phyloP scores from a whole-genome alignment of 2,888 invertebrate species.

The Leptopilina drosophilae region DNA sequence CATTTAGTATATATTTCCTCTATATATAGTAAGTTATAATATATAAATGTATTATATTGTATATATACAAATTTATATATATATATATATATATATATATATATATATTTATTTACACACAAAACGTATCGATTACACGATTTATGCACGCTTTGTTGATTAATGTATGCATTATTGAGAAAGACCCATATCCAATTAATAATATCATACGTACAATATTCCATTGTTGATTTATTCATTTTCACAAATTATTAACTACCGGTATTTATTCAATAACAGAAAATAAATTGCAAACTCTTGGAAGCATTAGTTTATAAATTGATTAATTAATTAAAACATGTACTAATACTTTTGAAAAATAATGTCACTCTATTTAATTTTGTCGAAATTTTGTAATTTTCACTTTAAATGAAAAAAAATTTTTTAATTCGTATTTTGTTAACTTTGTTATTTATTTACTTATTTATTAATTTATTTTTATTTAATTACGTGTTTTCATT shows the following conservation, averaged over 20 bases:
- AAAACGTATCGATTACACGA: slow-evolving; percentile 2
- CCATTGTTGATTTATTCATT: slow-evolving; percentile 36
- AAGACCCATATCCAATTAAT: slow-evolving; percentile 34
- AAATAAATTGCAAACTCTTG: slow-evolving; percentile 25
- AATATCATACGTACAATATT: slow-evolving; percentile 15
- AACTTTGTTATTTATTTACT: not conserved
- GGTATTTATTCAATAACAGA: slow-evolving; percentile 20
- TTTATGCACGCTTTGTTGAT: slow-evolving; percentile 38
- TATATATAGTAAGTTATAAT: no score
- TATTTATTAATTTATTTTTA: no score
- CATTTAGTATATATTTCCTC: no score
- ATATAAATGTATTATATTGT: no score
- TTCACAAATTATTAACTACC: slow-evolving; percentile 35
- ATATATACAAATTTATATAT: no score
- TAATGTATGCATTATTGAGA: slow-evolving; percentile 38
- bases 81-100: not conserved
- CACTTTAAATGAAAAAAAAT: not conserved
- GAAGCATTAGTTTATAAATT: slow-evolving; percentile 23
- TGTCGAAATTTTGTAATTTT: not conserved
- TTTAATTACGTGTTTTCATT: no score
- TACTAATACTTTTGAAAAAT: not conserved
- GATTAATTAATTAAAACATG: not conserved
- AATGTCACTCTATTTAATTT: no score
- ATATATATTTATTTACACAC: not conserved
- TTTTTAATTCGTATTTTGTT: no score